These are phyloP conservation scores for Rhabdophis nuchalis DNA, from an alignment of 2,797 vertebrate genomes.

Conservation along the genomic window DNA sequence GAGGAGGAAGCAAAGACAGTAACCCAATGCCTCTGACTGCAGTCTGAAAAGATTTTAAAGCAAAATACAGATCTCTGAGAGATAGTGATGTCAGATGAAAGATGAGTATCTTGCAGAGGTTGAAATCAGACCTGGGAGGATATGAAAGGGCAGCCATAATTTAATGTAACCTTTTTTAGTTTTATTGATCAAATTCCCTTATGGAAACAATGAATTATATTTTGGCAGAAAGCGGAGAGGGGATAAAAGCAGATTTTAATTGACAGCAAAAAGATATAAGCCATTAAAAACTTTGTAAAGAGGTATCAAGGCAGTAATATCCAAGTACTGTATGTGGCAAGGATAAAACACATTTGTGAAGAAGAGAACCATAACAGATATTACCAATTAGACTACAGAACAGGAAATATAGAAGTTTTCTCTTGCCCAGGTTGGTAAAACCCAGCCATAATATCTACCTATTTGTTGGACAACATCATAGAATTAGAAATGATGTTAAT, in stretches of 20 bases:
- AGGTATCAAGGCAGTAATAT: neutral
- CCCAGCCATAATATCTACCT: neutral
- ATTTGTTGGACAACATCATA: neutral
- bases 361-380: neutral
- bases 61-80: conserved; percentile 20
- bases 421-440: neutral
- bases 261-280: conserved; percentile 49
- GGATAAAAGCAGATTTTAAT: conserved; percentile 57
- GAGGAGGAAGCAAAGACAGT: conserved; percentile 47
- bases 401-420: neutral
- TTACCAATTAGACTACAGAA: neutral
- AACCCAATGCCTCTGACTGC: conserved; percentile 44
- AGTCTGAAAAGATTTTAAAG: conserved; percentile 41
- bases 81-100: neutral
- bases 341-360: neutral
- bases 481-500: neutral
- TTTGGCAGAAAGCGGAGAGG: conserved; percentile 45
- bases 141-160: conserved; percentile 16
- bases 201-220: conserved; percentile 29
- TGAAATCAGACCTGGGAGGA: conserved; percentile 25
- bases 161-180: conserved; percentile 22
- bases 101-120: neutral
- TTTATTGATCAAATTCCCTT: conserved; percentile 11
- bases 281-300: conserved; percentile 25
- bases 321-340: neutral